A percentile compares a stretch with the other conserved stretches of the same genome.
These are phyloP conservation scores for Philhelius pedissequus DNA, from an alignment of 2,888 invertebrate genomes.

Conservation along the genomic window DNA sequence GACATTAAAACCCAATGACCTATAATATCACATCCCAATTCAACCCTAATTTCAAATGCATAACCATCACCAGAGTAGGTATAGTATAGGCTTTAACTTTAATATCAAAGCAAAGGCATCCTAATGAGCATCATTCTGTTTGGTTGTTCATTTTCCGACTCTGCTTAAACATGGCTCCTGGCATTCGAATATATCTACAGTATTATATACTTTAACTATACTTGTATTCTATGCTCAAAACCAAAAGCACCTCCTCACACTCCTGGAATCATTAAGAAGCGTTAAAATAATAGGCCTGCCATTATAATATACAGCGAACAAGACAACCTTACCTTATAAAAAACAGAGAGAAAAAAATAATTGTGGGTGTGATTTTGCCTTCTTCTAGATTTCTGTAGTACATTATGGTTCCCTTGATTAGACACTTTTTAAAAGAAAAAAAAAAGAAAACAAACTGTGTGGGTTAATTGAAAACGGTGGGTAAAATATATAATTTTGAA, in stretches of 20 bases:
- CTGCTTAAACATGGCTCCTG: neutral
- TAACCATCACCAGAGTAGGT: neutral
- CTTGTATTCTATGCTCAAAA: neutral
- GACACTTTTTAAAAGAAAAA: too few species aligned
- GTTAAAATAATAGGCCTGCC: constrained; percentile 58
- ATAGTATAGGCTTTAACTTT: neutral
- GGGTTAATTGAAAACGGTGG: too few species aligned
- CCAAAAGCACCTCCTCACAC: neutral
- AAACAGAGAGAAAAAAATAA: neutral
- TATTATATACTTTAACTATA: neutral
- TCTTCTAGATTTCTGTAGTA: neutral
- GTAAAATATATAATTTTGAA: too few species aligned
- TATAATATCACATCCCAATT: constrained; percentile 36
- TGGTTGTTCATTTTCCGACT: constrained; percentile 42
- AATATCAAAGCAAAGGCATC: constrained; percentile 28
- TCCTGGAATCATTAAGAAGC: constrained; percentile 52
- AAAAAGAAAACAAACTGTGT: too few species aligned
- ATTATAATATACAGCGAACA: constrained; percentile 43
- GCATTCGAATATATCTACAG: neutral
- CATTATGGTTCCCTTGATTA: neutral
- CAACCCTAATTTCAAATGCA: constrained; percentile 56
- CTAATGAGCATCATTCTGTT: constrained; percentile 53
- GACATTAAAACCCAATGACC: constrained; percentile 25
- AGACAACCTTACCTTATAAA: constrained; percentile 2
- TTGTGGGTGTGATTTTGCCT: neutral